These are phyloP conservation scores for Perca flavescens DNA, from an alignment of 2,113 vertebrate species.

Conservation along the genomic window DNA sequence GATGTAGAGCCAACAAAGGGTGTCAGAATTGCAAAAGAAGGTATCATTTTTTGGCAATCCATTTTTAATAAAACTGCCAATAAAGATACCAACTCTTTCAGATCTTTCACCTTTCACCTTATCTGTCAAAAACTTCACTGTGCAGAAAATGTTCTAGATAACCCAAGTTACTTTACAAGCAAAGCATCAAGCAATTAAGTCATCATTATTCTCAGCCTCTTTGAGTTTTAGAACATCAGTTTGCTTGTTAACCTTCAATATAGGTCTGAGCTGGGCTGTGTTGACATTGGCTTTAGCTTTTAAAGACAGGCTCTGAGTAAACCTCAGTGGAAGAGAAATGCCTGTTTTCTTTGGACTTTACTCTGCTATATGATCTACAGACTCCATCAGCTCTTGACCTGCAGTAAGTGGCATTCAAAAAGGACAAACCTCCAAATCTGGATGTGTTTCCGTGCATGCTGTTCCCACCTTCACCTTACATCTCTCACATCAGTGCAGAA, in stretches of 20 bases:
- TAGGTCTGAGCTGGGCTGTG: conserved; percentile 28
- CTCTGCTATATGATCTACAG: conserved; percentile 28
- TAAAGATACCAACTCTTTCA: not conserved
- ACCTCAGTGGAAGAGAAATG: conserved; percentile 1
- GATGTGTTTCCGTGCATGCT: not conserved
- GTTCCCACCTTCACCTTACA: conserved; percentile 19
- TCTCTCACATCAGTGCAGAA: conserved; percentile 20
- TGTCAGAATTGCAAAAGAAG: not conserved
- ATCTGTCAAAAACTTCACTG: not conserved
- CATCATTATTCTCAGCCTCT: conserved; percentile 21
- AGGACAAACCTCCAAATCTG: not conserved
- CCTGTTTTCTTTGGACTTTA: conserved; percentile 56
- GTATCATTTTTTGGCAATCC: not conserved
- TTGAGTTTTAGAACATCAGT: conserved; percentile 7
- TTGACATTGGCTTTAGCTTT: conserved; percentile 53
- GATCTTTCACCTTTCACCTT: not conserved
- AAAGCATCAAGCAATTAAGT: conserved; percentile 18
- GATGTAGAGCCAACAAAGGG: not conserved
- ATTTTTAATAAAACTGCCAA: not conserved
- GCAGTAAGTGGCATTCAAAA: conserved; percentile 13
- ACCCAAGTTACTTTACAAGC: not conserved
- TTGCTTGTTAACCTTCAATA: conserved; percentile 53
- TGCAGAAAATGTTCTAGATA: not conserved
- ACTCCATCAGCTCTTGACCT: conserved; percentile 2
- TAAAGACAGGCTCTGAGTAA: conserved; percentile 14